Base-by-base conservation (phyloP, 2,888 invertebrate genomes). In the Drosophila fulvimacula region DNA sequence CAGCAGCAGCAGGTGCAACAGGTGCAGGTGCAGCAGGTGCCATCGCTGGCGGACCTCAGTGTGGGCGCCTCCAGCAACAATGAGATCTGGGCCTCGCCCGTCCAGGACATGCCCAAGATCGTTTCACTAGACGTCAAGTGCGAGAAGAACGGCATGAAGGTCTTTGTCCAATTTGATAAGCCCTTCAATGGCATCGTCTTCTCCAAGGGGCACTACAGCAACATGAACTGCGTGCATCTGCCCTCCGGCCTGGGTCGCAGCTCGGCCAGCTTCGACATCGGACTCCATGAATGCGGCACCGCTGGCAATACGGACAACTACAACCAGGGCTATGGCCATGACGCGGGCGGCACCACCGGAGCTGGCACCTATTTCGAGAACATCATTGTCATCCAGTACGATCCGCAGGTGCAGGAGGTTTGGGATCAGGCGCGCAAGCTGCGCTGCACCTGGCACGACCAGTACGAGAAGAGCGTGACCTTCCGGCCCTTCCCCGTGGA, bases 101-200 rank as follows among this genome's bases (percentile, higher is more conserved):
- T 95, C 5, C 96, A 96, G 11, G 98, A 98, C 83, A 97, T 97
- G 97, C 98, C 98, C 0, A 97, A 98, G 93, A 98, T 98, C 70
- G 95, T 97, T 11, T 97, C 97, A 0, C 93, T 98, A 13, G 98
- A 98, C 86, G 98, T 98, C 0, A 98, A 98, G 92, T 98, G 98
- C 92, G 98, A 98, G 92, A 98, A 98, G 91, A 97, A 96, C 89
- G 94, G 96, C 62, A 98, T 98, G 98, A 96, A 98, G 91, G 97
- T 98, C 0, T 97, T 96, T 88, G 94, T 98, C n/a, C 97, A 97
- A 75, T 98, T 98, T 90, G 98, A 98, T 89, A 97, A 97, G 89
- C 98, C 98, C 0, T 98, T 98, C 94, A 97, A 96, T 86, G 98
- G 98, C n/a, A 97, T 98, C 53, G 97, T 98, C 41, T 98, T 98